These are phyloP conservation scores for Diploptera punctata DNA, from an alignment of 2,888 invertebrate genomes.

Conservation along the genomic window DNA sequence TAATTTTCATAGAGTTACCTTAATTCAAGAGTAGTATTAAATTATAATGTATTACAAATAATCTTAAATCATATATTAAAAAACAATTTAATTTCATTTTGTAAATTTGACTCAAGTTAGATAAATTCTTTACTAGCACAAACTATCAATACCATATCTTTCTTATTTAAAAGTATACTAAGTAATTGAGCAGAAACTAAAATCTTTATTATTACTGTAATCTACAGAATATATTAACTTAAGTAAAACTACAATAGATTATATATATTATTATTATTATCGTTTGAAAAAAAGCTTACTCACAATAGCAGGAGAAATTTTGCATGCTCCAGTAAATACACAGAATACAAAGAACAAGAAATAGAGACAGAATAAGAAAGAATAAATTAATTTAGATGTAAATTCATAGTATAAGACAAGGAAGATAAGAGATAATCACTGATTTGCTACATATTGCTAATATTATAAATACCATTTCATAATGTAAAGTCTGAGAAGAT, in stretches of 20 bases:
- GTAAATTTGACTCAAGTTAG: neutral
- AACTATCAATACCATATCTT: neutral
- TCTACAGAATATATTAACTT: neutral
- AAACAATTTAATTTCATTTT: neutral
- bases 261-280: neutral
- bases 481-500: too few relatives aligned
- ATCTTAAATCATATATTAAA: too few relatives aligned
- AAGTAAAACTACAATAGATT: conserved; percentile 5
- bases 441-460: too few relatives aligned
- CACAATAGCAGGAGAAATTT: conserved; percentile 27
- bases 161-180: neutral
- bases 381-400: conserved; percentile 3
- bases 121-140: neutral
- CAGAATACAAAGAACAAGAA: conserved; percentile 23
- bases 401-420: neutral
- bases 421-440: neutral
- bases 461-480: too few relatives aligned
- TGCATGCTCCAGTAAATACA: conserved; percentile 34
- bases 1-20: too few relatives aligned
- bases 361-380: neutral
- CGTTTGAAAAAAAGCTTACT: conserved; percentile 1
- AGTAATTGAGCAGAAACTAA: neutral
- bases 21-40: too few relatives aligned
- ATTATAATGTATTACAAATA: too few relatives aligned
- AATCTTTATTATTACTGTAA: neutral